These are phyloP conservation scores for Keiferia lycopersicella DNA, from an alignment of 2,888 invertebrate species.

Conservation along the genomic window DNA sequence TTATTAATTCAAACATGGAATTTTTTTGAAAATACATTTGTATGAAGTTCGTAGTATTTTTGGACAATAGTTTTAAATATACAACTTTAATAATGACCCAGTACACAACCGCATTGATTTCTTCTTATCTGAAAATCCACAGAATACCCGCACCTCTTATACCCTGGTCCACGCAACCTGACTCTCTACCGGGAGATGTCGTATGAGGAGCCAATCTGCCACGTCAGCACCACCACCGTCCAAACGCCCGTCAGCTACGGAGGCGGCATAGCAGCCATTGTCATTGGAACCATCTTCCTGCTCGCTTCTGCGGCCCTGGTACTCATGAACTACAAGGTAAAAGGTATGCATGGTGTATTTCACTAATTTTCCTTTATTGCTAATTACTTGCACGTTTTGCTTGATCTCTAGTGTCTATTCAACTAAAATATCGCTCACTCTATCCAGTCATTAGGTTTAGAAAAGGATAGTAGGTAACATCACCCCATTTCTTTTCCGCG, in stretches of 20 bases:
- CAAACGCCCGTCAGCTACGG: background rate
- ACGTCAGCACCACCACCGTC: background rate
- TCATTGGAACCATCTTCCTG: background rate
- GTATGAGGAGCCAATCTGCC: background rate
- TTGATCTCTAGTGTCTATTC: background rate
- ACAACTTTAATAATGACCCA: too few species aligned
- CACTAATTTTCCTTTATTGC: conserved; percentile 1
- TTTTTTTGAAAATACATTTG: too few species aligned
- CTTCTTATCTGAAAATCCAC: background rate
- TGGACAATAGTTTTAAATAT: too few species aligned
- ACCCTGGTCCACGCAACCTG: background rate
- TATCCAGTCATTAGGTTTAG: too few species aligned
- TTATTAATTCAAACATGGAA: too few species aligned
- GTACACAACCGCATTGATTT: too few species aligned
- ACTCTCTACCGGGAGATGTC: background rate
- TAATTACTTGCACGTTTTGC: background rate
- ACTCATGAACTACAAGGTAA: background rate
- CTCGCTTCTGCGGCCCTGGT: background rate
- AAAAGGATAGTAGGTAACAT: too few species aligned
- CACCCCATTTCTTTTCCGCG: too few species aligned
- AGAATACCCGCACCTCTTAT: background rate
- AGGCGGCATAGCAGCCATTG: background rate
- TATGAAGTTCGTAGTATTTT: too few species aligned
- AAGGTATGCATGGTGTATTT: background rate
- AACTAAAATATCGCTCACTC: too few species aligned